These are phyloP conservation scores for Amazona vittata DNA, from an alignment of 2,113 vertebrate species.

Conservation along the genomic window DNA sequence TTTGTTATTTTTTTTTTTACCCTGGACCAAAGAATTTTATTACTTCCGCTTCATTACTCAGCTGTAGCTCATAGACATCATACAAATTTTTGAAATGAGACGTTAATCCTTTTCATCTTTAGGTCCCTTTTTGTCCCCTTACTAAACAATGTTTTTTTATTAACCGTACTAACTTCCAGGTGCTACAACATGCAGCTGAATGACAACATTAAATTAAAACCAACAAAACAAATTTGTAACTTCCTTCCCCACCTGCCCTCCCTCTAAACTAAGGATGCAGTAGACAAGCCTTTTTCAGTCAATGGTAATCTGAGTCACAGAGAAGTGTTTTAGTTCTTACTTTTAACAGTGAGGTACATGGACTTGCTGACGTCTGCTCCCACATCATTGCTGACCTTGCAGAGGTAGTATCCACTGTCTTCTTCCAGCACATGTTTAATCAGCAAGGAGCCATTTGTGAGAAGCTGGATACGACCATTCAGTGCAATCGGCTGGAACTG, in stretches of 20 bases:
- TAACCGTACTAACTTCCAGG: background rate
- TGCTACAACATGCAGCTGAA: background rate
- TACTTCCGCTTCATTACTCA: background rate
- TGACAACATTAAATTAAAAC: background rate
- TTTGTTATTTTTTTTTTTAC: background rate
- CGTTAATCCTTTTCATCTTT: background rate
- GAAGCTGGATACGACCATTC: constrained; percentile 93
- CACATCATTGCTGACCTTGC: constrained; percentile 99
- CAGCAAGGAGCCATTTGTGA: constrained; percentile 92
- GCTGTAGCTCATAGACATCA: background rate
- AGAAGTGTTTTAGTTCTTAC: constrained; percentile 83
- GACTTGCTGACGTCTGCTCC: constrained; percentile 99
- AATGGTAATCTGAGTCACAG: constrained; percentile 58
- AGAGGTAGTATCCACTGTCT: constrained; percentile 98
- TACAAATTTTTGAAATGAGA: background rate
- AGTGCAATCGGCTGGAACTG: constrained; percentile 95
- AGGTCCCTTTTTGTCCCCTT: background rate
- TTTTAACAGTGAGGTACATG: constrained; percentile 99
- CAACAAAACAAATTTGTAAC: background rate
- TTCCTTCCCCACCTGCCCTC: background rate
- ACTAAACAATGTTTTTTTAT: background rate
- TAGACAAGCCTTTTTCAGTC: constrained; percentile 19
- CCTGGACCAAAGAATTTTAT: background rate
- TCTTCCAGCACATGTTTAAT: constrained; percentile 98
- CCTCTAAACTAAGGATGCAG: background rate